Conservation (phyloP, 2,888 invertebrate genomes). For the Litoditis marina region DNA sequence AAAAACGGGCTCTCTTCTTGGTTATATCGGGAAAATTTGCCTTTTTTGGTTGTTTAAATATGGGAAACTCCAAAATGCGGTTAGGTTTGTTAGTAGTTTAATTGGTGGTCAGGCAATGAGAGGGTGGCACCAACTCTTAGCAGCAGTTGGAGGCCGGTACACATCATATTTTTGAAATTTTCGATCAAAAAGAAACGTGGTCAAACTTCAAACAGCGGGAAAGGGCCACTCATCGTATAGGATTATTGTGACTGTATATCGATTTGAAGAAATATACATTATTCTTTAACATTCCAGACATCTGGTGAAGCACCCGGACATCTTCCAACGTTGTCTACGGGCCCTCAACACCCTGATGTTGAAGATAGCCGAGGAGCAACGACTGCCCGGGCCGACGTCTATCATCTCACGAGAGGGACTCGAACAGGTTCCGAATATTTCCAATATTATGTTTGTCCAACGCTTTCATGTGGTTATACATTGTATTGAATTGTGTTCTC, state of each 20-base stretch:
- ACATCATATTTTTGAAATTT: no score
- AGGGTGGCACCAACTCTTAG: no score
- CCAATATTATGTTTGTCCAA: background rate
- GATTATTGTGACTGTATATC: no score
- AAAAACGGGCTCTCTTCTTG: no score
- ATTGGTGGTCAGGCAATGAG: no score
- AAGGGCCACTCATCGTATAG: no score
- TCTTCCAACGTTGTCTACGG: slow-evolving; percentile 41
- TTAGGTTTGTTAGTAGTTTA: no score
- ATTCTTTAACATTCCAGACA: slow-evolving; percentile 39
- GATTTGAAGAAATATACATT: background rate
- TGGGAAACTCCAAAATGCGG: no score
- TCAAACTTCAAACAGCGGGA: background rate
- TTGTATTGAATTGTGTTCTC: background rate
- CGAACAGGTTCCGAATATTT: slow-evolving; percentile 35
- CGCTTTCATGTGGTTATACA: background rate
- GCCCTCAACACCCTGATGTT: slow-evolving; percentile 36
- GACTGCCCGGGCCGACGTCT: slow-evolving; percentile 31
- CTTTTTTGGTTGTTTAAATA: no score
- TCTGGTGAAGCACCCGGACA: slow-evolving; percentile 48
- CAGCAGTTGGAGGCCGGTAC: no score
- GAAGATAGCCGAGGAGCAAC: slow-evolving; percentile 31
- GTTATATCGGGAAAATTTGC: no score
- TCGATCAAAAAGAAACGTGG: no score
- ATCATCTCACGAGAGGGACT: slow-evolving; percentile 50